These are phyloP conservation scores for Lycocorax pyrrhopterus DNA, from an alignment of 2,113 vertebrate genomes.

Conservation along the genomic window DNA sequence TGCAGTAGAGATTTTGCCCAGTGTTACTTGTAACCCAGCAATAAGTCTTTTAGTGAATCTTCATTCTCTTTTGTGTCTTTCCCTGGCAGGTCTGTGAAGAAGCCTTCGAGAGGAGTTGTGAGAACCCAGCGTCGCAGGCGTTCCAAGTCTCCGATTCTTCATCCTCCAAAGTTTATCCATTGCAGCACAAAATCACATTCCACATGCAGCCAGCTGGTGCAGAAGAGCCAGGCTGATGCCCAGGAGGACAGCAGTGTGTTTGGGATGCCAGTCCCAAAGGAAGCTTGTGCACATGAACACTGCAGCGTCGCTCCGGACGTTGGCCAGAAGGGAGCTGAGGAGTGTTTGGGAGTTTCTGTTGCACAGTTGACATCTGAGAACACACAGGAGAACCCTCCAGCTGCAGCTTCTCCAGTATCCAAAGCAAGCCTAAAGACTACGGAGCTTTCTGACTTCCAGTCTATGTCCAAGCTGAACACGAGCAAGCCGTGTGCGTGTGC, in stretches of 20 bases:
- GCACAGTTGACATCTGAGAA: background rate
- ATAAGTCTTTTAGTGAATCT: background rate
- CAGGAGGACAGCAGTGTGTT: slow-evolving; percentile 51
- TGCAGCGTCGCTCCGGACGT: slow-evolving; percentile 53
- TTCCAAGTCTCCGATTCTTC: slow-evolving; percentile 95
- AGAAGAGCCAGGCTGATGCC: slow-evolving; percentile 74
- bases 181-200: slow-evolving; percentile 77
- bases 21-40: background rate
- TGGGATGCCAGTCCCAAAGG: slow-evolving; percentile 64
- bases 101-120: slow-evolving; percentile 81
- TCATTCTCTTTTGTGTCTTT: background rate
- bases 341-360: slow-evolving; percentile 38
- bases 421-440: slow-evolving; percentile 49
- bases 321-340: slow-evolving; percentile 51
- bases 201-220: slow-evolving; percentile 73
- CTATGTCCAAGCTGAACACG: slow-evolving; percentile 77
- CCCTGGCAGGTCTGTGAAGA: slow-evolving; percentile 80
- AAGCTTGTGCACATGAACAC: slow-evolving; percentile 50
- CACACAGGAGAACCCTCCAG: slow-evolving; percentile 29
- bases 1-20: background rate
- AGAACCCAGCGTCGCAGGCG: slow-evolving; percentile 86
- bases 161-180: slow-evolving; percentile 93
- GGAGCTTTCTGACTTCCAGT: slow-evolving; percentile 82
- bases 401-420: slow-evolving; percentile 21
- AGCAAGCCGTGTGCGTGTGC: slow-evolving; percentile 53